Evolutionary conservation across 2,113 vertebrate species (phyloP).

Genomic region (Myrmecobius fasciatus): DNA sequence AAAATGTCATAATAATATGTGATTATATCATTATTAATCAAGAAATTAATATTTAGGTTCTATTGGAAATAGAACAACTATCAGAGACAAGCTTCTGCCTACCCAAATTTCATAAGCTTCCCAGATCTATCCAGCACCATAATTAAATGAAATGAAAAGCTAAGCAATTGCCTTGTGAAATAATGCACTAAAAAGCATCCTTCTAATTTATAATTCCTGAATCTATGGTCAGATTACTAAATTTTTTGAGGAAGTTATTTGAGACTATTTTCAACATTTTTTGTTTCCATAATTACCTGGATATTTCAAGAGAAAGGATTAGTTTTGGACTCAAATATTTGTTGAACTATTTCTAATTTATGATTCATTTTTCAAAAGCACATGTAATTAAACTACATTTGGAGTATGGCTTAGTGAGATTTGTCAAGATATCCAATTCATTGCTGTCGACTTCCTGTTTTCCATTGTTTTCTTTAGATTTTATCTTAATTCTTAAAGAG

Average conservation of each 20-base stretch:
- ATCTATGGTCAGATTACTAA: slow-evolving; percentile 13
- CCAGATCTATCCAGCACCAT: background rate
- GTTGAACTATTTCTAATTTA: slow-evolving; percentile 30
- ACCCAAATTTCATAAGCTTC: background rate
- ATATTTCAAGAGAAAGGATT: slow-evolving; percentile 22
- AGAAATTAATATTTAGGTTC: slow-evolving; percentile 1
- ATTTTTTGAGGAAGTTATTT: slow-evolving; percentile 23
- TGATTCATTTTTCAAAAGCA: slow-evolving; percentile 7
- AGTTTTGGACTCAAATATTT: slow-evolving; percentile 21
- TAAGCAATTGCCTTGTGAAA: slow-evolving; percentile 16
- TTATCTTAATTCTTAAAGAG: background rate
- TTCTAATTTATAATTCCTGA: background rate
- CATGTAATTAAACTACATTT: slow-evolving; percentile 5
- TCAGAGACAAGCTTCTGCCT: background rate
- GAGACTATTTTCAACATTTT: slow-evolving; percentile 34
- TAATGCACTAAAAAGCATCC: background rate
- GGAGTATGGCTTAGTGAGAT: slow-evolving; percentile 17
- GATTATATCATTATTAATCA: background rate
- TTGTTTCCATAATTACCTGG: background rate
- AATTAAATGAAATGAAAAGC: slow-evolving; percentile 23
- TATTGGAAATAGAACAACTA: background rate
- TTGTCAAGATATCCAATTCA: slow-evolving; percentile 5
- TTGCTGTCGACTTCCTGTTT: slow-evolving; percentile 30
- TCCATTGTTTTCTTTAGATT: background rate
- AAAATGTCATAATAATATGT: fast-evolving